Evolutionary conservation across 1,140 invertebrate species (phyloP).

Genomic region (Ditylenchus dipsaci): DNA sequence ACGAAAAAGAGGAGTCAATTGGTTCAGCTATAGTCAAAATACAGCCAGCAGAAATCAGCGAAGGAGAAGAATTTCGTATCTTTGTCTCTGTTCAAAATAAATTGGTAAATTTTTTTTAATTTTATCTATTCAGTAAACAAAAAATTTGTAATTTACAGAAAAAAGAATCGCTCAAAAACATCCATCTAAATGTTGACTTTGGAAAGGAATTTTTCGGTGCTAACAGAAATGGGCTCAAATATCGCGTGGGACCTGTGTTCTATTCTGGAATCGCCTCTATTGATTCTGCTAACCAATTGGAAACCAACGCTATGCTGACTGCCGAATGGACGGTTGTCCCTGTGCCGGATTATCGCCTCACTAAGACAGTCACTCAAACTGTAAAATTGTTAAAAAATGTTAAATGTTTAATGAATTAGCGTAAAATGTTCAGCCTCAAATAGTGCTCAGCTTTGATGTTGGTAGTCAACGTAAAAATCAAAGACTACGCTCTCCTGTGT

Average conservation of each 20-base stretch:
- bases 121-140: neutral
- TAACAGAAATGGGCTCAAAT: conserved; percentile 5
- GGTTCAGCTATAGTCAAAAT: conserved; percentile 10
- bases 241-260: conserved; percentile 3
- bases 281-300: neutral
- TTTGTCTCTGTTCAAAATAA: conserved; percentile 3
- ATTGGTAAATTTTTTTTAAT: neutral
- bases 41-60: neutral
- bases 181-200: conserved; percentile 1
- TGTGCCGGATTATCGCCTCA: conserved; percentile 3
- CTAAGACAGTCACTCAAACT: neutral
- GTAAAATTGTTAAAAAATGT: neutral
- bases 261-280: conserved; percentile 1
- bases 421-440: conserved; percentile 1
- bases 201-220: neutral
- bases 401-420: neutral
- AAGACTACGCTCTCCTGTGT: conserved; percentile 1
- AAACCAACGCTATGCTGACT: neutral
- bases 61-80: conserved; percentile 8
- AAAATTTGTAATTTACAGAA: neutral
- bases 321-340: neutral
- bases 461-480: neutral
- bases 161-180: conserved; percentile 2
- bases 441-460: neutral
- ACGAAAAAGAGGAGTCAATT: neutral